These are phyloP conservation scores for Sebastes baramenuke DNA, from an alignment of 2,797 vertebrate species.

Conservation along the genomic window DNA sequence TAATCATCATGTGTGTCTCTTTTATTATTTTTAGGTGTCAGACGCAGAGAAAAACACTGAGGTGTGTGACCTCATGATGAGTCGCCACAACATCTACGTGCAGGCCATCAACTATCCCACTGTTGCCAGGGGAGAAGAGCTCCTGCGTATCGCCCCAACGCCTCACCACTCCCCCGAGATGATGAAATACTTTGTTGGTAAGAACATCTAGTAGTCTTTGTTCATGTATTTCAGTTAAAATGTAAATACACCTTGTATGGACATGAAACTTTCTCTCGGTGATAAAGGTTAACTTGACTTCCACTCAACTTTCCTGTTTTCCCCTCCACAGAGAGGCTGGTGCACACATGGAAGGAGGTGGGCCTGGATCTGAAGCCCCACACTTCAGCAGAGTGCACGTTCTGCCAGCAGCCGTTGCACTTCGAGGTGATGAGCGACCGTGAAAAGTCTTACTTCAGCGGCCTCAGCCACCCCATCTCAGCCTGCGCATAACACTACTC, in stretches of 20 bases:
- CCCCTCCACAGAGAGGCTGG: constrained; percentile 85
- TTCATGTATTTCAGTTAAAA: not conserved
- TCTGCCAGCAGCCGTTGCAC: constrained; percentile 93
- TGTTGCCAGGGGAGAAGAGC: constrained; percentile 92
- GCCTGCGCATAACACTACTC: constrained; percentile 85
- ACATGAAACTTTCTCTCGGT: not conserved
- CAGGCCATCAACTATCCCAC: constrained; percentile 99
- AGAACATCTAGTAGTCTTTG: constrained; percentile 48
- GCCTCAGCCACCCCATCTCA: constrained; percentile 91
- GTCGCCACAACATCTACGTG: constrained; percentile 93
- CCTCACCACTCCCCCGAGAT: constrained; percentile 97
- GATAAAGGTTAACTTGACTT: too few relatives aligned
- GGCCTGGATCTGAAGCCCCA: constrained; percentile 91
- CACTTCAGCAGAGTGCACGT: constrained; percentile 92
- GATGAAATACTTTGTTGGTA: constrained; percentile 96
- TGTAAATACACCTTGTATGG: not conserved
- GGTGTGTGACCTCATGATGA: constrained; percentile 94
- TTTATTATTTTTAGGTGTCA: constrained; percentile 82
- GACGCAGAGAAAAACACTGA: constrained; percentile 94
- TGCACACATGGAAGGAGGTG: constrained; percentile 89
- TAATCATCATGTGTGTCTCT: not conserved
- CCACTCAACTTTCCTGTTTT: not conserved
- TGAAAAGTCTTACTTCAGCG: constrained; percentile 92
- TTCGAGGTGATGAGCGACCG: constrained; percentile 95
- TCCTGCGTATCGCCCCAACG: constrained; percentile 94